Base-by-base conservation (phyloP, 2,888 invertebrate species). In the Apodemia duryi region DNA sequence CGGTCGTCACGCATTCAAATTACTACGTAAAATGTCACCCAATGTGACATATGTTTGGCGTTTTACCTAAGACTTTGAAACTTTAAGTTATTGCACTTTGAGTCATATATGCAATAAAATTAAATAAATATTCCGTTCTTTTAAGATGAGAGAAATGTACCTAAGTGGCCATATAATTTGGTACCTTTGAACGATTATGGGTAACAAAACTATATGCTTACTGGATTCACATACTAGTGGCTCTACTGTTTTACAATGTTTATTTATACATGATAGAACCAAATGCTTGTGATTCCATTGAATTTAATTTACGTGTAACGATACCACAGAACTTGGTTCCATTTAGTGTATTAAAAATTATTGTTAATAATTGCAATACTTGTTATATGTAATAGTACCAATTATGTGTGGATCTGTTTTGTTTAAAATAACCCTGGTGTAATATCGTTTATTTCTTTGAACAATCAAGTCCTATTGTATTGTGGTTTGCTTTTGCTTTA, bases 181-280 rank as follows among this genome's bases (percentile, higher is more conserved):
- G 13, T 49, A 49, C 49, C 13, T 49, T 49, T 51, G 49, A 49
- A n/a, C 49, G 49, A 49, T n/a, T 5, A 4, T 49, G 49, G 49
- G n/a, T 49, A n/a, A n/a, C n/a, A 49, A 49, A 49, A 13, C n/a
- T 49, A 49, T 7, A 41, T 41, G 41, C 41, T 1, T 41, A 41
- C 9, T 9, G 7, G 49, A 49, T n/a, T n/a, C 49, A n/a, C 4
- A 49, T n/a, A n/a, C 49, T n/a, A n/a, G n/a, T 49, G 49, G 49
- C 9, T 49, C 49, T 49, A 49, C 49, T 49, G 49, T 49, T n/a
- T 49, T n/a, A n/a, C 49, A 49, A 49, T n/a, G n/a, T n/a, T n/a
- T n/a, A n/a, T n/a, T n/a, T n/a, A n/a, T n/a, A n/a, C n/a, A n/a
- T n/a, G n/a, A n/a, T n/a, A n/a, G n/a, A n/a, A n/a, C n/a, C n/a